Conservation (phyloP, 2,113 vertebrate species). For the Leuciscus idus region DNA sequence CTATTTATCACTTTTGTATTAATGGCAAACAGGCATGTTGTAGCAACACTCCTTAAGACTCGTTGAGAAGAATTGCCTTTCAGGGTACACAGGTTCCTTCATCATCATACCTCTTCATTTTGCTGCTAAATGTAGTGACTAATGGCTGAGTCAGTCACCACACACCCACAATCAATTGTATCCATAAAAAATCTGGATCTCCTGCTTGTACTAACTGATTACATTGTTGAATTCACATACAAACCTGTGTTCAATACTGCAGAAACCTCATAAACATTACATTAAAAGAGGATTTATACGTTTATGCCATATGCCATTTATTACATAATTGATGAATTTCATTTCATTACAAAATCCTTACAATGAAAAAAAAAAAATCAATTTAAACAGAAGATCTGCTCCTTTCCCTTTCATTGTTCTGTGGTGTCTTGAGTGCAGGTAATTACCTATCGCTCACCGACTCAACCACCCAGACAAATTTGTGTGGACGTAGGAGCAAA, state of each 20-base stretch:
- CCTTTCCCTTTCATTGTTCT: conserved; percentile 41
- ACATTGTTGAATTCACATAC: neutral
- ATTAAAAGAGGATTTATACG: neutral
- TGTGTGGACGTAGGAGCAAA: conserved; percentile 48
- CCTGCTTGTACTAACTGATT: neutral
- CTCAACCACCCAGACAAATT: conserved; percentile 53
- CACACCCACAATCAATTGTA: conserved; percentile 27
- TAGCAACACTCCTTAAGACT: conserved; percentile 16
- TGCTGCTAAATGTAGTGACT: conserved; percentile 6
- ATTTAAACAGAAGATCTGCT: neutral
- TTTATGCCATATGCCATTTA: neutral
- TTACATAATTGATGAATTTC: neutral
- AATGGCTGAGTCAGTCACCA: neutral
- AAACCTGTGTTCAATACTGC: neutral
- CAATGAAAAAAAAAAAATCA: neutral
- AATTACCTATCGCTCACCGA: conserved; percentile 46
- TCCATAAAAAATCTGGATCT: neutral
- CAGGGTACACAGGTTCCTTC: conserved; percentile 8
- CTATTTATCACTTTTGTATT: conserved; percentile 10
- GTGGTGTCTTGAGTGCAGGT: conserved; percentile 40
- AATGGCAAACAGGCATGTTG: conserved; percentile 12
- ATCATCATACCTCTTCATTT: neutral
- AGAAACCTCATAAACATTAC: neutral
- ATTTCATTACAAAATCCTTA: neutral
- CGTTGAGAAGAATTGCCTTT: neutral